Conservation (phyloP, 2,113 vertebrate genomes). For the Poeciliopsis turrubarensis region DNA sequence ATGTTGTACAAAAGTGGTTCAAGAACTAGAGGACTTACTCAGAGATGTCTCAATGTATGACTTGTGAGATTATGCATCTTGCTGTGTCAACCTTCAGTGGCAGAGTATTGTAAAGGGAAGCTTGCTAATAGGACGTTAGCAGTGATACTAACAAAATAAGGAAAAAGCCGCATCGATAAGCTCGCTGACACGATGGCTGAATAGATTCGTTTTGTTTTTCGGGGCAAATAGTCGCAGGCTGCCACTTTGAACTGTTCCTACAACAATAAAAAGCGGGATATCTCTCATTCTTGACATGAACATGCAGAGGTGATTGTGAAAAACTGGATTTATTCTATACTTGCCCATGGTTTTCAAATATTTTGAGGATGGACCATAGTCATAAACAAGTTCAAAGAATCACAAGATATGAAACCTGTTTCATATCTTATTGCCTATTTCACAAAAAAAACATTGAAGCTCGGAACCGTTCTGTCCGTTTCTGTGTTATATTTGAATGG, state of each 20-base stretch:
- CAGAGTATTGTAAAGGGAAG: neutral
- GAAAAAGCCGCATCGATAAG: too few relatives aligned
- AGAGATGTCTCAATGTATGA: neutral
- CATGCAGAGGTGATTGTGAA: neutral
- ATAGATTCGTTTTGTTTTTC: neutral
- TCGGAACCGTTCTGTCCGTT: neutral
- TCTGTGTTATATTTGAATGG: neutral
- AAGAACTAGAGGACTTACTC: neutral
- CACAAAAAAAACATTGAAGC: too few relatives aligned
- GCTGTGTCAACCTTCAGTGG: neutral
- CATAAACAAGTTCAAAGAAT: neutral
- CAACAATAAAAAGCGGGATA: neutral
- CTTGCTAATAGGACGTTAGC: neutral
- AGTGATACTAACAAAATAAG: neutral
- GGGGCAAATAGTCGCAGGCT: neutral
- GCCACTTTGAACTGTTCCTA: neutral
- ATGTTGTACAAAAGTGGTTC: neutral
- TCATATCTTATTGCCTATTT: neutral
- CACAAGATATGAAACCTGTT: neutral
- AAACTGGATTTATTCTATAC: neutral
- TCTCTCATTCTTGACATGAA: neutral
- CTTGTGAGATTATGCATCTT: neutral
- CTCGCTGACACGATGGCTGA: neutral
- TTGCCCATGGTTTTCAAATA: neutral
- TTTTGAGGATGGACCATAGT: neutral